Percentiles rank a stretch among this genome's conserved stretches.
Conservation (phyloP, 2,113 vertebrate species). For the Microcebus griseorufus region DNA sequence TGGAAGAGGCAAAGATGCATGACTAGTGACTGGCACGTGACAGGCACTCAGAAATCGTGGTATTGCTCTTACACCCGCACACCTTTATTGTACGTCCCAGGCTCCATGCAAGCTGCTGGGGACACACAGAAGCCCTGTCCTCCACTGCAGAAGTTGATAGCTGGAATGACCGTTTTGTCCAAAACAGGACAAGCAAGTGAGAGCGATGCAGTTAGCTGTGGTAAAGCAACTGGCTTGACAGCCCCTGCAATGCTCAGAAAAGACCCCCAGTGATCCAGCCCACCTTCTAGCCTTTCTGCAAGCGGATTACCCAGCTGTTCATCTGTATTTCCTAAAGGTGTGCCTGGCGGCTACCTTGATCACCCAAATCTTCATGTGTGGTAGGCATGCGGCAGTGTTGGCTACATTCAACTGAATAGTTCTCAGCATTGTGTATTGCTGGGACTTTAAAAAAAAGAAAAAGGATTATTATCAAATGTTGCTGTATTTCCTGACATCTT, state of each 20-base stretch:
- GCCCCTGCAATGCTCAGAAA: neutral
- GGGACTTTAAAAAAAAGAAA: neutral
- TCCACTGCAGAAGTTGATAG: neutral
- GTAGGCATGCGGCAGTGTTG: no score
- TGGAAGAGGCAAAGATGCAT: neutral
- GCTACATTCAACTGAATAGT: neutral
- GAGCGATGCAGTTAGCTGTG: neutral
- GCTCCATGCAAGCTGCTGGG: no score
- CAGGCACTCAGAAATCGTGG: neutral
- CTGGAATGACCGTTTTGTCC: neutral
- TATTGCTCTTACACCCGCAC: neutral
- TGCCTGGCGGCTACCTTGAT: no score
- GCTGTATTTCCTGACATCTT: neutral
- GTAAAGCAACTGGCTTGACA: no score
- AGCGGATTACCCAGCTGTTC: neutral
- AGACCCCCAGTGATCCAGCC: neutral
- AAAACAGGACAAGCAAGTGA: neutral
- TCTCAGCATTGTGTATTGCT: neutral
- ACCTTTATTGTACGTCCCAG: no score
- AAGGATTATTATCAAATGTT: neutral
- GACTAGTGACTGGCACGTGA: neutral
- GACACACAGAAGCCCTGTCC: neutral
- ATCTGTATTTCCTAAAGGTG: neutral
- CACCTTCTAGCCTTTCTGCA: neutral
- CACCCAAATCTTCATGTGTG: neutral